phyloP scores from a whole-genome alignment of 2,797 vertebrate genomes.

The Oophaga sylvatica region DNA sequence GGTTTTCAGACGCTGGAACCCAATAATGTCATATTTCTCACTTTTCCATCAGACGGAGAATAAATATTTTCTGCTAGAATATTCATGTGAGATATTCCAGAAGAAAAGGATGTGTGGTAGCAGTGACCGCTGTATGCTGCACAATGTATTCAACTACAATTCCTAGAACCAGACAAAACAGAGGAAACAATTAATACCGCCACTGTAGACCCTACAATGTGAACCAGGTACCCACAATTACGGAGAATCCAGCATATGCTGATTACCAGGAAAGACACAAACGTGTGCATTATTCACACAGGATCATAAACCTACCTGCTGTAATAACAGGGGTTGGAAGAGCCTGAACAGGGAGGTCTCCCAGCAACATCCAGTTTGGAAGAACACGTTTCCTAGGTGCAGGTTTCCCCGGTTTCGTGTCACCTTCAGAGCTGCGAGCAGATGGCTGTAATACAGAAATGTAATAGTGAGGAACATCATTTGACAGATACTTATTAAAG shows the following conservation, averaged over 20 bases:
- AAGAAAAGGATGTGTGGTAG: not conserved
- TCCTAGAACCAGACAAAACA: not conserved
- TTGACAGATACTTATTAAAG: not conserved
- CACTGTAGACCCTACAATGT: not conserved
- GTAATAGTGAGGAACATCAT: not conserved
- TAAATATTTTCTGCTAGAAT: not conserved
- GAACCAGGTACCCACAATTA: not conserved
- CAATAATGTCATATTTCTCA: too few species aligned
- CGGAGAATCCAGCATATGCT: not conserved
- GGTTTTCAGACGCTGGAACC: too few species aligned
- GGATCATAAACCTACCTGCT: slow-evolving; percentile 64
- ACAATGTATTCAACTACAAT: too few species aligned
- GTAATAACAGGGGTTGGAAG: slow-evolving; percentile 61
- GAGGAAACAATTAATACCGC: not conserved
- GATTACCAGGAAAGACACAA: not conserved
- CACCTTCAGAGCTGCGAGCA: slow-evolving; percentile 52
- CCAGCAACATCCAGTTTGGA: slow-evolving; percentile 77
- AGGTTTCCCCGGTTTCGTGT: slow-evolving; percentile 47
- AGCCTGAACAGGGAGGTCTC: slow-evolving; percentile 60
- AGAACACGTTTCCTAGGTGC: slow-evolving; percentile 73
- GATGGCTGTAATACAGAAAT: slow-evolving; percentile 69
- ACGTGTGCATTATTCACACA: not conserved
- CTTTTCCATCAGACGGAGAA: too few species aligned
- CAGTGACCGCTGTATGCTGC: not conserved
- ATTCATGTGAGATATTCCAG: not conserved